A percentile compares a stretch with the other conserved stretches of the same genome.
These are phyloP conservation scores for Simalia tracyae DNA, from an alignment of 2,797 vertebrate species.

Conservation along the genomic window DNA sequence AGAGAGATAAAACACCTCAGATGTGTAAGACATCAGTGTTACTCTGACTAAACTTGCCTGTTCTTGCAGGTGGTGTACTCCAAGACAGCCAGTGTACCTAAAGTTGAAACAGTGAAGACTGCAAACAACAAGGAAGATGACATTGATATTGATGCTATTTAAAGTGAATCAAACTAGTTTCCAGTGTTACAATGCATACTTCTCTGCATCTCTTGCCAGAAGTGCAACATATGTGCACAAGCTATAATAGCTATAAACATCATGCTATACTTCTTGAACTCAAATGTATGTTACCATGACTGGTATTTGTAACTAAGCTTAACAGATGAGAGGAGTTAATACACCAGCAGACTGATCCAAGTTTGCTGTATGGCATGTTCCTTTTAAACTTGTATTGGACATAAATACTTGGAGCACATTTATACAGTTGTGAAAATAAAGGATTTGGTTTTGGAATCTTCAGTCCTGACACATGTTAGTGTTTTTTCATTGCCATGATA, in stretches of 20 bases:
- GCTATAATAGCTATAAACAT: conserved; percentile 76
- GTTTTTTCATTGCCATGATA: neutral
- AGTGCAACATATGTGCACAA: conserved; percentile 77
- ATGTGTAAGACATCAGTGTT: neutral
- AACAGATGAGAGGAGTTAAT: conserved; percentile 72
- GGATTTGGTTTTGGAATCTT: conserved; percentile 78
- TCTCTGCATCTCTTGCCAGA: conserved; percentile 76
- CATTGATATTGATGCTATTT: conserved; percentile 98
- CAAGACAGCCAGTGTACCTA: conserved; percentile 88
- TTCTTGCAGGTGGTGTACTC: conserved; percentile 91
- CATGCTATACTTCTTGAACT: conserved; percentile 77
- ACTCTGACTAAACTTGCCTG: neutral
- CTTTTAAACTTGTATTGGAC: conserved; percentile 76
- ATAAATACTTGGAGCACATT: conserved; percentile 75
- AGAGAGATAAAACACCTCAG: neutral
- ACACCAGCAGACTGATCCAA: conserved; percentile 68
- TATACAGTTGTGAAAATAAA: conserved; percentile 81
- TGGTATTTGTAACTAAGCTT: conserved; percentile 77
- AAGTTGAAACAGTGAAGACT: conserved; percentile 93
- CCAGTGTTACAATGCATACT: conserved; percentile 69
- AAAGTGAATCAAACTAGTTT: conserved; percentile 74
- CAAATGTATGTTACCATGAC: conserved; percentile 76
- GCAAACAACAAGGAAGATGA: conserved; percentile 89
- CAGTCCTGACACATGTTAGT: neutral
- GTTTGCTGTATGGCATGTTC: conserved; percentile 79